phyloP scores from a whole-genome alignment of 1,140 invertebrate genomes.

The Papilio glaucus region DNA sequence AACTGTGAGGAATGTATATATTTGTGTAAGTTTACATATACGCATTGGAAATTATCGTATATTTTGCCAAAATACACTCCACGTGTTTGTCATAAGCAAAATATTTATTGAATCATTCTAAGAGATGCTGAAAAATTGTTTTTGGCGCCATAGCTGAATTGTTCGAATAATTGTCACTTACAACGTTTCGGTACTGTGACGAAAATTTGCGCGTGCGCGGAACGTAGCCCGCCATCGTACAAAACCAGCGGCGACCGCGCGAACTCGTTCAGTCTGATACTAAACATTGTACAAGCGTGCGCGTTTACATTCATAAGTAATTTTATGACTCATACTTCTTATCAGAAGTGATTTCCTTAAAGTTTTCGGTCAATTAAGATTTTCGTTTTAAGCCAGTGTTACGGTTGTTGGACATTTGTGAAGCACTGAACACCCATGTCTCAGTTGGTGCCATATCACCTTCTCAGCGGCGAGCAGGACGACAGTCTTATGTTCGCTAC shows the following conservation, averaged over 20 bases:
- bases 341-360: constrained; percentile 68
- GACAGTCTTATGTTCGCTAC: constrained; percentile 82
- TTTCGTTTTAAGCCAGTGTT: constrained; percentile 45
- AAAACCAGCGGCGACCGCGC: constrained; percentile 74
- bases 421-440: constrained; percentile 78
- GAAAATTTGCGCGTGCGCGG: constrained; percentile 70
- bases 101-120: constrained; percentile 73
- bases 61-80: constrained; percentile 46
- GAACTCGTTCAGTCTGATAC: constrained; percentile 80
- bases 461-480: constrained; percentile 76
- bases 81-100: constrained; percentile 60
- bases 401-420: constrained; percentile 56
- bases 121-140: constrained; percentile 54
- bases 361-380: constrained; percentile 52
- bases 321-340: constrained; percentile 75
- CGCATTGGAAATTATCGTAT: constrained; percentile 37
- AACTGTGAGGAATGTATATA: neutral
- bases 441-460: constrained; percentile 80
- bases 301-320: constrained; percentile 61
- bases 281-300: constrained; percentile 75
- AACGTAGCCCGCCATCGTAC: constrained; percentile 61
- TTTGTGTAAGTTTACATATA: constrained; percentile 40
- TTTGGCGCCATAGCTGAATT: constrained; percentile 75
- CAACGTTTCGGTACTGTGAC: constrained; percentile 53
- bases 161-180: constrained; percentile 66